Base-by-base conservation (phyloP, 2,888 invertebrate genomes). In the Apodemia zela region DNA sequence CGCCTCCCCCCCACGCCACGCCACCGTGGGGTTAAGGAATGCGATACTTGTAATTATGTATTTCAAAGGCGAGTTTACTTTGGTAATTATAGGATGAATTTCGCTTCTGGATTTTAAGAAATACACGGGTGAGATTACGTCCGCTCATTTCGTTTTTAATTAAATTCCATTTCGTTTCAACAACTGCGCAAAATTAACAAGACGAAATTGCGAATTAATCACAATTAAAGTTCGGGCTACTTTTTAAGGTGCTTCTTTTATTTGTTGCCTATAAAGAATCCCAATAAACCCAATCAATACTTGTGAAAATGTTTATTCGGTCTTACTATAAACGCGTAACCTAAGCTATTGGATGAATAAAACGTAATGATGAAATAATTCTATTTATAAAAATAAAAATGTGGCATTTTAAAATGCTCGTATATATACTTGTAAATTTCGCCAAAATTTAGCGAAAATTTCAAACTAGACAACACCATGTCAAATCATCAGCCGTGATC, bases 31-130 rank as follows among this genome's bases (percentile, higher is more conserved):
- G 38, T 21, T 25, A 17, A 25, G 62, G 17, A 62, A 71, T 66
- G 63, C 69, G 71, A 74, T 74, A 73, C 71, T 71, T 65, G 66
- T 75, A 71, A 75, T 75, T 73, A 73, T 71, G 68, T 63, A 68
- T 67, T 68, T 69, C 70, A 72, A 69, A 72, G 72, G 69, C 67
- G 67, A 69, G 58, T 68, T 67, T 68, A 51, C 68, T 70, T 69
- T 66, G 70, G 71, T 72, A 71, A 73, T 73, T 69, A 69, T 69
- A 69, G 71, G 67, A 70, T 72, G 68, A 70, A 71, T 72, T 72
- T 69, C 67, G 59, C 62, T 63, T 62, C 60, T 38, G 63, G 69
- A 68, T 71, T 68, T 67, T 66, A 54, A 65, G 64, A 63, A 66
- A 63, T 63, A 67, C 65, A 60, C 47, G 62, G 66, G 29, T 65